These are phyloP conservation scores for Trichopria drosophilae DNA, from an alignment of 2,888 invertebrate species.

Conservation along the genomic window DNA sequence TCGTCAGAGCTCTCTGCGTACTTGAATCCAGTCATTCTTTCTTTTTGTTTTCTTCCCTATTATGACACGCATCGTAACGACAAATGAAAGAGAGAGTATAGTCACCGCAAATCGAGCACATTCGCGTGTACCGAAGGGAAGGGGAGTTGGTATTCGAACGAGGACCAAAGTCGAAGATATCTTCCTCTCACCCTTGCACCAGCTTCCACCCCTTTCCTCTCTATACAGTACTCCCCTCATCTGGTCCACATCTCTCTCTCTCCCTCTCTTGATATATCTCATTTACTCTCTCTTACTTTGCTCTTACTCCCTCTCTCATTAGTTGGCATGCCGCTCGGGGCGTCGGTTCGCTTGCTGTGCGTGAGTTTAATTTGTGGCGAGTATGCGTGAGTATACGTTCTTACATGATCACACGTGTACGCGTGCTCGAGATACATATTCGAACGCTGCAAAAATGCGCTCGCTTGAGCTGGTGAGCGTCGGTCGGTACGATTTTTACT, in stretches of 20 bases:
- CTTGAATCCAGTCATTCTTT: too few species aligned
- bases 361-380: slow-evolving; percentile 55
- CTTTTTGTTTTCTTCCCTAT: too few species aligned
- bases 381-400: slow-evolving; percentile 37
- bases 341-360: slow-evolving; percentile 42
- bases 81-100: too few species aligned
- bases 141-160: too few species aligned
- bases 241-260: neutral
- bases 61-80: too few species aligned
- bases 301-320: slow-evolving; percentile 51
- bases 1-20: too few species aligned
- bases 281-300: slow-evolving; percentile 32
- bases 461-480: neutral
- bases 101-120: too few species aligned
- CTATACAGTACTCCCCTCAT: neutral
- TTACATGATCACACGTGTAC: slow-evolving; percentile 47
- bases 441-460: neutral
- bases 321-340: slow-evolving; percentile 53
- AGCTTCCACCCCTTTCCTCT: too few species aligned
- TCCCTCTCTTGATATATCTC: slow-evolving; percentile 25
- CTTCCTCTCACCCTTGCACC: too few species aligned
- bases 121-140: too few species aligned
- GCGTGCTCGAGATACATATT: slow-evolving; percentile 26
- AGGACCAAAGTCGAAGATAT: slow-evolving; percentile 29
- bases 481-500: slow-evolving; percentile 23